Conservation (phyloP, 1,140 invertebrate genomes). For the Drosophila nigromelanica region DNA sequence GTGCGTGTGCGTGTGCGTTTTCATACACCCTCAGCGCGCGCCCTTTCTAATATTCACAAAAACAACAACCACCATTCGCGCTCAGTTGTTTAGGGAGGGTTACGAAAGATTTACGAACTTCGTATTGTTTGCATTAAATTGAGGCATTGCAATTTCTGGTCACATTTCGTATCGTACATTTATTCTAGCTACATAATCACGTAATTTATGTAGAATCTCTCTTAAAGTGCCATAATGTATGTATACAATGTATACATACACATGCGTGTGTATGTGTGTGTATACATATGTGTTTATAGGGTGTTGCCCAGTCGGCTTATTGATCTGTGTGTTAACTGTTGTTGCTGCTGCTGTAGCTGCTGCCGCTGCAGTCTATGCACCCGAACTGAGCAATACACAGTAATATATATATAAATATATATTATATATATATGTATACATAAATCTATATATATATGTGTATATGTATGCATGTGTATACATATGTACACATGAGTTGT, state of each 20-base stretch:
- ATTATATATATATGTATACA: slow-evolving; percentile 2
- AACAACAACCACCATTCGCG: slow-evolving; percentile 33
- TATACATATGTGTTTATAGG: slow-evolving; percentile 46
- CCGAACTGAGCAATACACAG: slow-evolving; percentile 58
- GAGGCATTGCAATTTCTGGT: slow-evolving; percentile 7
- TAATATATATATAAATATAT: slow-evolving; percentile 29
- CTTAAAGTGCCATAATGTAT: neutral
- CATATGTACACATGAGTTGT: slow-evolving; percentile 33
- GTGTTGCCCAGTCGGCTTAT: slow-evolving; percentile 73
- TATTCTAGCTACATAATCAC: no score
- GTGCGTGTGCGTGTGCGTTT: slow-evolving; percentile 28
- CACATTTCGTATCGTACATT: slow-evolving; percentile 3
- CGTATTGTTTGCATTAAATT: slow-evolving; percentile 3
- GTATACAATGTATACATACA: neutral
- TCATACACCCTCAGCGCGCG: slow-evolving; percentile 22
- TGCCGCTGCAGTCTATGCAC: slow-evolving; percentile 68
- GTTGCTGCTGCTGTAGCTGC: slow-evolving; percentile 48
- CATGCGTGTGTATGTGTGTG: slow-evolving; percentile 20
- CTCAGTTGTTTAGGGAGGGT: slow-evolving; percentile 8
- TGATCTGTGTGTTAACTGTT: slow-evolving; percentile 60
- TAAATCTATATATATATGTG: neutral
- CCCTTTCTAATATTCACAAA: slow-evolving; percentile 22
- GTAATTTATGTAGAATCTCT: no score
- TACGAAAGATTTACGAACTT: slow-evolving; percentile 17
- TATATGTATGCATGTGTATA: neutral